Evolutionary conservation across 1,140 invertebrate genomes (phyloP).

Genomic region (Calephelis nemesis): DNA sequence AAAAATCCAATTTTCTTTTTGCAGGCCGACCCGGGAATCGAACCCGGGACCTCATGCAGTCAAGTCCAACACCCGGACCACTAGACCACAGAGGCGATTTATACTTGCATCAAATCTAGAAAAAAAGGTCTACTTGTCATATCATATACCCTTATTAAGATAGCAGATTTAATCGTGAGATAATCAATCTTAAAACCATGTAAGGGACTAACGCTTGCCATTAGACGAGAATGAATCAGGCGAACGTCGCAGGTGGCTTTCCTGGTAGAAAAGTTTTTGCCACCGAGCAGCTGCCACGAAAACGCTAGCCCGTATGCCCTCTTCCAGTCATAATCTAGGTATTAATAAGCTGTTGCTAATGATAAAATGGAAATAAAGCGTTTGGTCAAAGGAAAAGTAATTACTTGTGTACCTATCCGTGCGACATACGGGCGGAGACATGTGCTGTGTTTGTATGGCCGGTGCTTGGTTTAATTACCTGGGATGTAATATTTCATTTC

Average conservation of each 20-base stretch:
- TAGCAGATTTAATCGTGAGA: conserved; percentile 26
- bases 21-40: too few relatives aligned
- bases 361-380: conserved; percentile 72
- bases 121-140: too few relatives aligned
- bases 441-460: conserved; percentile 36
- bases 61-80: too few relatives aligned
- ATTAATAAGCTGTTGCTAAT: conserved; percentile 74
- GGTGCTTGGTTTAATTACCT: conserved; percentile 18
- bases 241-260: conserved; percentile 60
- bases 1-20: too few relatives aligned
- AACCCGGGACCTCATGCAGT: too few relatives aligned
- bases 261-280: conserved; percentile 69
- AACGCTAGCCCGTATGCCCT: conserved; percentile 71
- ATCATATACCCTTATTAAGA: conserved; percentile 5
- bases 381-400: conserved; percentile 64
- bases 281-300: conserved; percentile 57
- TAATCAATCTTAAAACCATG: conserved; percentile 31
- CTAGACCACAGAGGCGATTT: too few relatives aligned
- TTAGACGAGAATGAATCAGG: conserved; percentile 47
- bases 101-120: too few relatives aligned
- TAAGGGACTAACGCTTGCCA: conserved; percentile 25
- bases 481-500: conserved; percentile 4
- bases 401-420: conserved; percentile 40
- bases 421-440: conserved; percentile 66
- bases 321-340: conserved; percentile 67